Base-by-base conservation (phyloP, 2,888 invertebrate species). In the Zelleria hepariella region DNA sequence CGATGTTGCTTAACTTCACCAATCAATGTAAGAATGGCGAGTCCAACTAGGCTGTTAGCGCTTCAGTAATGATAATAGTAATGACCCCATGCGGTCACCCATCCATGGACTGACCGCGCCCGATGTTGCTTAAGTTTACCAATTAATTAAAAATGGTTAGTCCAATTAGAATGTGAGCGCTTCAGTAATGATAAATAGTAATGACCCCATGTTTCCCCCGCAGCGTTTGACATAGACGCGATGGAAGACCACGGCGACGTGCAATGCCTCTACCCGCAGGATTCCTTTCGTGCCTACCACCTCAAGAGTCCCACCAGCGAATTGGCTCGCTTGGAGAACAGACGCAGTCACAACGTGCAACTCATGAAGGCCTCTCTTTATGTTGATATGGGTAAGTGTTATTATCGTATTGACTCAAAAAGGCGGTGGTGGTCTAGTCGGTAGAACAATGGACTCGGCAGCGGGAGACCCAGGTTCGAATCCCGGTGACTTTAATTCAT, bases 301-400 rank as follows among this genome's bases (percentile, higher is more conserved):
- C 80, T 88, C 23, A 86, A 86, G 62, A 86, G 86, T 59, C 93
- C 94, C 0, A 91, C 93, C 0, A 86, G 91, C 1, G 89, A 91
- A 54, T 70, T 93, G 62, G 93, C 93, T 0, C 85, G 91, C 0
- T 78, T 93, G n/a, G 86, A 91, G 58, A 90, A 92, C 47, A 85
- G 92, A 0, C 91, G 92, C 64, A 90, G 93, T 18, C 93, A 94
- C 65, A 92, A 92, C 67, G 89, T 95, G 27, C 95, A 96, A 69
- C 82, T 95, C 0, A 96, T 96, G 95, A 96, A 96, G 75, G 95
- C 95, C 0, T 95, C 94, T 0, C 91, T 96, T 58, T 96, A 93
- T 67, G 89, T 90, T 1, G 84, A 86, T 8, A 64, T 74, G 0
- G 86, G 85, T 86, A 62, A 59, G 68, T 48, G 32, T 7, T n/a